Base-by-base conservation (phyloP, 1,140 invertebrate species). In the Cryptotermes secundus region DNA sequence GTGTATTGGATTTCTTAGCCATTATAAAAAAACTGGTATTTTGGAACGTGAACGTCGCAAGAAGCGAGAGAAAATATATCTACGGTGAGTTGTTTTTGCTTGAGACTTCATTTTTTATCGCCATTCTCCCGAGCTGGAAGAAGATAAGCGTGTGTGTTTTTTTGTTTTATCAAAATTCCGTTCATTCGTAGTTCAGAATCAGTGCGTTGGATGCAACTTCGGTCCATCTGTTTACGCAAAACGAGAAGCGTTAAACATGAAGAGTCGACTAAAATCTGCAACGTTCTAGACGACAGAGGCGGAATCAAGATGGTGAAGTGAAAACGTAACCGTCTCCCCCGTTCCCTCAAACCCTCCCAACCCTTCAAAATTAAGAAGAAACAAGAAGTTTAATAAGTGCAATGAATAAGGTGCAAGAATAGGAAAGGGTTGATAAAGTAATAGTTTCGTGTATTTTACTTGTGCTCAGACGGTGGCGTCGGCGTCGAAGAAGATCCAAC, bases 231-330 rank as follows among this genome's bases (percentile, higher is more conserved):
- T 72, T 72, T 72, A 72, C 31, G 59, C 7, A 72, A 72, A 72
- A 72, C n/a, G 26, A 31, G 4, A 72, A 31, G n/a, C 26, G 59
- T 72, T 26, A 31, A 31, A 72, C 26, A 72, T 72, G 59, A 72
- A 72, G 59, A 31, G 59, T 72, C 59, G n/a, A 72, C n/a, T 72
- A 72, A 72, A 72, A 72, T 72, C 59, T 72, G n/a, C 59, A 31
- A n/a, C 59, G 59, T 72, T n/a, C 26, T 31, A 72, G 26, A 19
- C 22, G 26, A 72, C 59, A 72, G 59, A 72, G 4, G 59, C 26
- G 7, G 59, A 72, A 72, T 72, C 59, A 72, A 31, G 59, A 72
- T 72, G 59, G 59, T 72, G n/a, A 72, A 72, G 59, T 72, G 59
- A 72, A 72, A 72, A 72, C 59, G 26, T 72, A 72, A 72, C 14